phyloP scores from a whole-genome alignment of 1,140 invertebrate species.

The Vollenhovia emeryi region DNA sequence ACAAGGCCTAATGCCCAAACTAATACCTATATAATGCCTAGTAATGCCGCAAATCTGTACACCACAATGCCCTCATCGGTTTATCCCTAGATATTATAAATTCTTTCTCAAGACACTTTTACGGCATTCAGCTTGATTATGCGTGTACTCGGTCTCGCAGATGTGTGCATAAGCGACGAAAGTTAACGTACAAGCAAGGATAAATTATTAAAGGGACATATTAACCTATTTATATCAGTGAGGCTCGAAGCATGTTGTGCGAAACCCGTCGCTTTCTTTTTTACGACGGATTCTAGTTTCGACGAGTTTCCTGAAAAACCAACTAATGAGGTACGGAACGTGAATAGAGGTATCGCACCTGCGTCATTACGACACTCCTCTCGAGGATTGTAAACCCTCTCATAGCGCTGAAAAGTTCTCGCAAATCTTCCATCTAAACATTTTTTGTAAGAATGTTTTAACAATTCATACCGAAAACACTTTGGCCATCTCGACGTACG shows the following conservation, averaged over 20 bases:
- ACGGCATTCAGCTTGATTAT: background rate
- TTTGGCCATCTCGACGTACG: background rate
- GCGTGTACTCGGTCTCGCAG: background rate
- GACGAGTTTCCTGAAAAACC: constrained; percentile 30
- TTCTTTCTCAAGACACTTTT: background rate
- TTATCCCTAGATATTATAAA: too few species aligned
- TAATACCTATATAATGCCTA: too few species aligned
- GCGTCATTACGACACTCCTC: constrained; percentile 12
- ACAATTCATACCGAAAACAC: background rate
- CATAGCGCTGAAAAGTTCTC: background rate
- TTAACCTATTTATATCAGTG: constrained; percentile 22
- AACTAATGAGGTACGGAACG: constrained; percentile 26
- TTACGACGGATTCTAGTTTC: background rate
- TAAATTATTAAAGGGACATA: background rate
- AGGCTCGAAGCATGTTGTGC: background rate
- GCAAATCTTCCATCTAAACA: background rate
- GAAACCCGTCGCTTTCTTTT: background rate
- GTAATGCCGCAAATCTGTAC: too few species aligned
- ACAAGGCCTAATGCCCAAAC: too few species aligned
- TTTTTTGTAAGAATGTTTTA: background rate
- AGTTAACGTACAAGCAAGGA: too few species aligned
- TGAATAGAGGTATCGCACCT: constrained; percentile 15
- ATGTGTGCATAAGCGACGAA: background rate
- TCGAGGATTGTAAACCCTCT: constrained; percentile 5
- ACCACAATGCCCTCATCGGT: too few species aligned